Conservation (phyloP, 2,113 vertebrate genomes). For the Coptodon bakossiorum region DNA sequence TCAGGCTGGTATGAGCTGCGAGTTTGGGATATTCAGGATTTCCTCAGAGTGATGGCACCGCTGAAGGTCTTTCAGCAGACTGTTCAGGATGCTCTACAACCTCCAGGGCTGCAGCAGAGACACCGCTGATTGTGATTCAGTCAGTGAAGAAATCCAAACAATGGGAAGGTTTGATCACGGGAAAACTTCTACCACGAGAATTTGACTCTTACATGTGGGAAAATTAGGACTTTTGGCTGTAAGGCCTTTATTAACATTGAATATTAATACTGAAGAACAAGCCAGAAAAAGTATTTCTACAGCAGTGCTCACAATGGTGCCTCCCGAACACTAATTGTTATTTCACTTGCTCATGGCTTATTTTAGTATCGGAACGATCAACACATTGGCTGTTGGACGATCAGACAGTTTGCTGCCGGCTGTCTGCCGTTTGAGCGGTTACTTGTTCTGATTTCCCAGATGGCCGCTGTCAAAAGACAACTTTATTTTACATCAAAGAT, state of each 20-base stretch:
- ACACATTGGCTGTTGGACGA: background rate
- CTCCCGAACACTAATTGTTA: background rate
- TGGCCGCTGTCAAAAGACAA: background rate
- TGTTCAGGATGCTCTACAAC: background rate
- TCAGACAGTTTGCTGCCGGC: background rate
- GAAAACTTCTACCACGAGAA: fast-evolving
- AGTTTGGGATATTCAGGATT: background rate
- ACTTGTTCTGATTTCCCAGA: background rate
- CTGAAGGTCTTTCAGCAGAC: background rate
- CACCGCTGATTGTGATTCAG: background rate
- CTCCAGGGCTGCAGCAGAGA: background rate
- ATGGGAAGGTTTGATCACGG: background rate
- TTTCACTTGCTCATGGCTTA: background rate
- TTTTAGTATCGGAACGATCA: background rate
- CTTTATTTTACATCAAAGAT: background rate
- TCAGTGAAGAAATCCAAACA: background rate
- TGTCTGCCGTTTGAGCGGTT: background rate
- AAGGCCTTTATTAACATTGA: background rate
- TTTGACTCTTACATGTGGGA: background rate
- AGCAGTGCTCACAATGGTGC: background rate
- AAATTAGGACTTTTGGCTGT: fast-evolving
- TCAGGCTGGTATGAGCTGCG: background rate
- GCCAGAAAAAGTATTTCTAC: fast-evolving
- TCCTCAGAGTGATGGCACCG: background rate
- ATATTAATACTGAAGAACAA: background rate